phyloP scores from a whole-genome alignment of 2,888 invertebrate genomes.

The Diarsia mendica region DNA sequence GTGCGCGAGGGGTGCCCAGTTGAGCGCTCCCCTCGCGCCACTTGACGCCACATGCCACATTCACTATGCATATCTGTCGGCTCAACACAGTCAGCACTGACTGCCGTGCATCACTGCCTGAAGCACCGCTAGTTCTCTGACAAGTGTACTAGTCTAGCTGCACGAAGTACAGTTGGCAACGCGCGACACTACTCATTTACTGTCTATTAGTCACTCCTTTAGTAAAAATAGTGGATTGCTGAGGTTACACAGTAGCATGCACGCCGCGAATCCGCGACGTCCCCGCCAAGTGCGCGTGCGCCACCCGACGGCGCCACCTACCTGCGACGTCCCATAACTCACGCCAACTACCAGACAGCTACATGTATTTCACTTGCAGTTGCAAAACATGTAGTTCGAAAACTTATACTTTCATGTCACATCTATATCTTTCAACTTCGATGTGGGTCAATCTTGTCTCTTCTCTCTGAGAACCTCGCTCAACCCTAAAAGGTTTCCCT shows the following conservation, averaged over 20 bases:
- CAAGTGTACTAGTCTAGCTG: neutral
- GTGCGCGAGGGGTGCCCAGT: constrained; percentile 13
- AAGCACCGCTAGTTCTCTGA: constrained; percentile 3
- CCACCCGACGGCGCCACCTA: neutral
- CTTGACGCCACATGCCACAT: constrained; percentile 49
- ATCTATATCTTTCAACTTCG: neutral
- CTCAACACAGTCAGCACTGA: neutral
- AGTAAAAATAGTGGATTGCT: neutral
- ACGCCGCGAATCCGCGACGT: neutral
- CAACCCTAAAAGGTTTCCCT: neutral
- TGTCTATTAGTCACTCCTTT: neutral
- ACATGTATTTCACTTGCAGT: neutral
- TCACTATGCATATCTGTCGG: neutral
- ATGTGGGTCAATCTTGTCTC: neutral
- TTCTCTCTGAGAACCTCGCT: neutral
- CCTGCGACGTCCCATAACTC: neutral
- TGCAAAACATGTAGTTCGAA: neutral
- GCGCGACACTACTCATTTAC: neutral
- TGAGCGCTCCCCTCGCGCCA: constrained; percentile 28
- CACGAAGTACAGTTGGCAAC: neutral
- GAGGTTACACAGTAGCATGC: neutral
- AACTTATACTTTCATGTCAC: neutral
- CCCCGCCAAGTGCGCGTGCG: neutral
- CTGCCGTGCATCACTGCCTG: neutral
- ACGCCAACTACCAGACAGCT: neutral